Evolutionary conservation across 2,888 invertebrate genomes (phyloP).

Genomic region (Ashinkailepas kermadecensis): DNA sequence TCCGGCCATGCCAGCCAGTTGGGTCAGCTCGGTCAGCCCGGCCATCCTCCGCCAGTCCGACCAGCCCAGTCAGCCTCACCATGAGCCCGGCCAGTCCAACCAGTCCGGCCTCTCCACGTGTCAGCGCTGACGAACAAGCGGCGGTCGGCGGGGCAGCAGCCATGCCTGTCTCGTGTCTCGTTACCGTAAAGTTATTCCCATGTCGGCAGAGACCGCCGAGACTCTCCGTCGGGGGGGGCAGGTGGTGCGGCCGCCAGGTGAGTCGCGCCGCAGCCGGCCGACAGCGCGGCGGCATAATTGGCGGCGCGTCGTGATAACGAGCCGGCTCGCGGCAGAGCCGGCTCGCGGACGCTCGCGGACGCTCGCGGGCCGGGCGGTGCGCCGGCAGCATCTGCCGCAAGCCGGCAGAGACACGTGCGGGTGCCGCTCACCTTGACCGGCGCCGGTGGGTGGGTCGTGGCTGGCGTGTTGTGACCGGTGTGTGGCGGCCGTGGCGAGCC

Average conservation of each 20-base stretch:
- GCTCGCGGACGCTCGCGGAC: not conserved
- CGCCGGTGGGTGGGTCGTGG: not conserved
- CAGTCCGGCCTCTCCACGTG: too few species aligned
- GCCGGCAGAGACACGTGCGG: not conserved
- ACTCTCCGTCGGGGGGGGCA: not conserved
- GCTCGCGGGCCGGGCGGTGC: not conserved
- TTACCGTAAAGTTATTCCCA: not conserved
- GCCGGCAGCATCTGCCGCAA: not conserved
- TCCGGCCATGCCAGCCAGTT: too few species aligned
- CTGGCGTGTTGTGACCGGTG: too few species aligned
- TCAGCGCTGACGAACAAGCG: not conserved
- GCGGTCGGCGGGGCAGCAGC: not conserved
- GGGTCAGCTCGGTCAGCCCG: too few species aligned
- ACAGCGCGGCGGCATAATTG: not conserved
- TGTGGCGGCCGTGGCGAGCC: not conserved
- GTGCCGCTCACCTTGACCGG: not conserved
- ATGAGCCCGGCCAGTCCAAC: too few species aligned
- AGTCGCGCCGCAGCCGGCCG: not conserved
- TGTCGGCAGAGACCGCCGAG: not conserved
- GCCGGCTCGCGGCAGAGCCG: not conserved
- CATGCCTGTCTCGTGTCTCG: not conserved
- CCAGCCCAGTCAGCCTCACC: too few species aligned
- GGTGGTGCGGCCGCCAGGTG: constrained; percentile 4
- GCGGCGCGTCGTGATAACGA: constrained; percentile 12
- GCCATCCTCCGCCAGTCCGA: too few species aligned